A percentile compares a stretch with the other conserved stretches of the same genome.
Conservation (phyloP, 1,140 invertebrate genomes). For the Ctenoplectra terminalis region DNA sequence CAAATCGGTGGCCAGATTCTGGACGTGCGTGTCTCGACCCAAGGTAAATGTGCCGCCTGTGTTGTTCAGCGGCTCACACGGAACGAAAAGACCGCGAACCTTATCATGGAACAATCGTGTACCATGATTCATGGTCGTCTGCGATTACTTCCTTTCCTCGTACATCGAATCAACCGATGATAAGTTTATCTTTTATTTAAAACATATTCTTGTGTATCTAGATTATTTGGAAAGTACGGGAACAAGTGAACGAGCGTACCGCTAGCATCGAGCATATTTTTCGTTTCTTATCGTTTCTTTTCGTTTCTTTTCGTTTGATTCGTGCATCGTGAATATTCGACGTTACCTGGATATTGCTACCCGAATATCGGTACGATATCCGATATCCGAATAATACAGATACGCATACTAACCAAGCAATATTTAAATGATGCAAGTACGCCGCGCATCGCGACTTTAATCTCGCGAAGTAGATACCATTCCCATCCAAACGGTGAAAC, state of each 20-base stretch:
- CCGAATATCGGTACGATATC: conserved; percentile 24
- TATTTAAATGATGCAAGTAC: conserved; percentile 28
- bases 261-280: conserved; percentile 3
- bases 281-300: no score
- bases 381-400: conserved; percentile 12
- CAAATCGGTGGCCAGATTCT: conserved; percentile 66
- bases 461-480: conserved; percentile 39
- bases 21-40: conserved; percentile 43
- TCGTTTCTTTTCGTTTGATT: no score
- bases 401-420: conserved; percentile 24
- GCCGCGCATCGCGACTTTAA: conserved; percentile 21
- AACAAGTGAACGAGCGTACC: neutral
- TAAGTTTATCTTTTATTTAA: neutral
- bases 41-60: conserved; percentile 55
- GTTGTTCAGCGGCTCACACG: conserved; percentile 13
- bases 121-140: conserved; percentile 14
- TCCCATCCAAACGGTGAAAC: neutral
- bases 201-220: neutral
- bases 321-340: conserved; percentile 21
- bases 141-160: neutral
- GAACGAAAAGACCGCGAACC: neutral
- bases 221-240: neutral
- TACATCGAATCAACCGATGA: neutral
- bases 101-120: neutral
- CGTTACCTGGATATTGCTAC: neutral